Percentiles rank a stretch among this genome's conserved stretches.
Evolutionary conservation across 2,888 invertebrate genomes (phyloP).

Genomic region (Drosophila yooni): DNA sequence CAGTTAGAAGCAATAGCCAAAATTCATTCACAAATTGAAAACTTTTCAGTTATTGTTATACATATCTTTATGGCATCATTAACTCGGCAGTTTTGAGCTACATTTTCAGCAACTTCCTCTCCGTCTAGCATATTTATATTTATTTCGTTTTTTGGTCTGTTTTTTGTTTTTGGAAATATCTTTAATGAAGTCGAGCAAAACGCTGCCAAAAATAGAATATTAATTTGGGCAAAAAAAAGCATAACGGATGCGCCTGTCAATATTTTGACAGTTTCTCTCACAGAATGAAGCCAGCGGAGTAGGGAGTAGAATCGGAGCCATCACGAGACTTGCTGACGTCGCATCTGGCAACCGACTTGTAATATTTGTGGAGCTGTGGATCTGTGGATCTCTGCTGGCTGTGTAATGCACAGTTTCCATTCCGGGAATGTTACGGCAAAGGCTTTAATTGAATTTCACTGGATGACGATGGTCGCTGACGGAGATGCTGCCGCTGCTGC

Average conservation of each 20-base stretch:
- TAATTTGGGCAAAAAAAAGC: conserved; percentile 77
- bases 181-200: conserved; percentile 69
- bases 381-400: neutral
- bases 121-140: conserved; percentile 37
- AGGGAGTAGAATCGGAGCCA: conserved; percentile 15
- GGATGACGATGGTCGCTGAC: conserved; percentile 9
- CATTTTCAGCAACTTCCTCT: conserved; percentile 39
- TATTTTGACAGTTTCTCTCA: conserved; percentile 75
- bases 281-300: conserved; percentile 12
- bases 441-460: conserved; percentile 73
- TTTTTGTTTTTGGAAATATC: conserved; percentile 45
- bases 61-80: conserved; percentile 38
- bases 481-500: neutral
- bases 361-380: neutral
- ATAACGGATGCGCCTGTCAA: conserved; percentile 80
- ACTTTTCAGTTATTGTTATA: conserved; percentile 32
- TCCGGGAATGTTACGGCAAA: conserved; percentile 63
- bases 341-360: conserved; percentile 24
- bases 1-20: conserved; percentile 62
- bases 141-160: conserved; percentile 39
- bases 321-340: conserved; percentile 59
- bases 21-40: conserved; percentile 59
- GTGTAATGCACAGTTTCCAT: conserved; percentile 44
- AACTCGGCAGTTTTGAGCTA: conserved; percentile 26
- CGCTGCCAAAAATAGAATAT: conserved; percentile 72